Evolutionary conservation across 2,888 invertebrate genomes (phyloP).

Genomic region (Agonopterix arenella): DNA sequence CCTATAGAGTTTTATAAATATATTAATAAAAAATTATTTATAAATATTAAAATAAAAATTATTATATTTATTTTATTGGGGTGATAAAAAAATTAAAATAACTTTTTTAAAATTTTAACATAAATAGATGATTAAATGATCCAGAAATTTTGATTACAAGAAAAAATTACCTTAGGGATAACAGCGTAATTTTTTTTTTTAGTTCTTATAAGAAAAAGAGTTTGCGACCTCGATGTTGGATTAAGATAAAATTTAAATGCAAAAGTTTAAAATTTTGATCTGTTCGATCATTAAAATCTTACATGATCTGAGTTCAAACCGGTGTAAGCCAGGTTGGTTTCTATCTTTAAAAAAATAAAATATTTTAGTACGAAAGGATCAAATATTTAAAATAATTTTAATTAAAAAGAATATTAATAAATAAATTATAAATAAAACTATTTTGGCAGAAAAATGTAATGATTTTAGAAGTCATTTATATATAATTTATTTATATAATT

Average conservation of each 20-base stretch:
- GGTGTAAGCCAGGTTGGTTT: conserved; percentile 91
- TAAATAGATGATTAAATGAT: conserved; percentile 68
- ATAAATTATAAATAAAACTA: conserved; percentile 38
- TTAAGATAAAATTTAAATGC: conserved; percentile 83
- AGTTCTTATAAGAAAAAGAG: conserved; percentile 84
- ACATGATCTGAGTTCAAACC: conserved; percentile 94
- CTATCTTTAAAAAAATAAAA: conserved; percentile 80
- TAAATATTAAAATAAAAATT: conserved; percentile 37
- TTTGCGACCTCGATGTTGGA: conserved; percentile 95
- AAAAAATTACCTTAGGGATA: conserved; percentile 90
- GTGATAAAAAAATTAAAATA: conserved; percentile 78
- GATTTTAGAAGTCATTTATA: conserved; percentile 82
- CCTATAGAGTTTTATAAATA: conserved; percentile 82
- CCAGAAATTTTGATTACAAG: conserved; percentile 78
- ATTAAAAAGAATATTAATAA: conserved; percentile 43
- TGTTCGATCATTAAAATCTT: conserved; percentile 90
- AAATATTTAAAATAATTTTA: conserved; percentile 75
- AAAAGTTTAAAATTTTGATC: conserved; percentile 83
- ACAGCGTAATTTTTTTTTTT: conserved; percentile 88
- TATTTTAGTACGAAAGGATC: conserved; percentile 90
- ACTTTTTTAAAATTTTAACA: conserved; percentile 64
- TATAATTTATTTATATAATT: conserved; percentile 71
- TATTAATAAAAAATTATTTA: conserved; percentile 49
- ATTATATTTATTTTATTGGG: conserved; percentile 77
- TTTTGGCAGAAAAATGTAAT: conserved; percentile 83